Evolutionary conservation across 2,797 vertebrate genomes (phyloP).

Genomic region (Percopsis omiscomaycus): DNA sequence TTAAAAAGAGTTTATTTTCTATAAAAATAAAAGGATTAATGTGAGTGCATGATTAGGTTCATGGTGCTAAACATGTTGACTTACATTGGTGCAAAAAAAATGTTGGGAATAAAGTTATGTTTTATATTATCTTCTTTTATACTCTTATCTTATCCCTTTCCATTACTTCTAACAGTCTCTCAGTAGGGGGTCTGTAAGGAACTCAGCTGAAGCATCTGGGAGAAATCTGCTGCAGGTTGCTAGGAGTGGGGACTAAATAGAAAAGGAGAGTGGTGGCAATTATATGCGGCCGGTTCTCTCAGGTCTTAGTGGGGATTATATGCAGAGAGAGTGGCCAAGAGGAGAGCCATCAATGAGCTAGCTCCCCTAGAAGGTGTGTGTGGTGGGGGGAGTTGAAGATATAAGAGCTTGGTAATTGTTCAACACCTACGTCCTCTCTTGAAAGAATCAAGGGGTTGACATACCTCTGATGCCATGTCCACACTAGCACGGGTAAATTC

Average conservation of each 20-base stretch:
- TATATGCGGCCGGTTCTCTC: conserved; percentile 42
- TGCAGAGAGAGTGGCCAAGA: conserved; percentile 41
- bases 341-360: conserved; percentile 42
- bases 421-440: conserved; percentile 38
- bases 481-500: neutral
- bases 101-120: no score
- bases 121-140: no score
- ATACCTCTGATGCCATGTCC: conserved; percentile 36
- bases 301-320: conserved; percentile 55
- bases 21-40: no score
- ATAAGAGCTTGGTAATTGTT: conserved; percentile 14
- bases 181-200: conserved; percentile 25
- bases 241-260: conserved; percentile 41
- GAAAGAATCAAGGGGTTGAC: conserved; percentile 50
- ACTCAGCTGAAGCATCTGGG: conserved; percentile 50
- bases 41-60: no score
- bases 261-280: conserved; percentile 44
- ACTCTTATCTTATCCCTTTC: no score
- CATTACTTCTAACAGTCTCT: conserved; percentile 1
- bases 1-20: no score
- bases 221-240: conserved; percentile 53
- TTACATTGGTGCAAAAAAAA: no score
- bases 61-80: no score
- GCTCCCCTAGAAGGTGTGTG: neutral
- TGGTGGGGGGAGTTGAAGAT: conserved; percentile 35